Conservation (phyloP, 2,888 invertebrate species). For the Chelonus formosanus region DNA sequence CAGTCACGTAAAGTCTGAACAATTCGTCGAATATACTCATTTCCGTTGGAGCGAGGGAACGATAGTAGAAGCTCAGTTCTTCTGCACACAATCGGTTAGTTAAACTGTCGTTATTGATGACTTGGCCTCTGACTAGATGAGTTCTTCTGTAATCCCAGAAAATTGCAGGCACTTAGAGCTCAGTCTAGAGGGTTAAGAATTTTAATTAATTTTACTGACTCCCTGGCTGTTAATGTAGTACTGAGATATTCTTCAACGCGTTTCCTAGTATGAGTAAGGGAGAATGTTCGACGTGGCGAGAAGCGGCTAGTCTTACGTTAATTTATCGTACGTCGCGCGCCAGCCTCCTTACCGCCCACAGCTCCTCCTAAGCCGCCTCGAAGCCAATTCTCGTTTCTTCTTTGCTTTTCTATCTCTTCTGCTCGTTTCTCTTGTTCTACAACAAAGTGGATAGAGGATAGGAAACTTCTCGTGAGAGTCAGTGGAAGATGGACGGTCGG, state of each 20-base stretch:
- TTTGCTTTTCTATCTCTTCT: slow-evolving; percentile 17
- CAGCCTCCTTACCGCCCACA: slow-evolving; percentile 27
- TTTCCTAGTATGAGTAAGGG: slow-evolving; percentile 11
- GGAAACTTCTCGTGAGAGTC: slow-evolving; percentile 20
- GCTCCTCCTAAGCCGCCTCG: slow-evolving; percentile 25
- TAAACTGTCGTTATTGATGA: slow-evolving; percentile 28
- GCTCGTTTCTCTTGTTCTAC: slow-evolving; percentile 3
- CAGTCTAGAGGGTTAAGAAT: slow-evolving; percentile 22
- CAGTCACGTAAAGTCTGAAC: slow-evolving; percentile 29
- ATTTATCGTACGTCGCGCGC: slow-evolving; percentile 37
- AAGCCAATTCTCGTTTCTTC: slow-evolving; percentile 30
- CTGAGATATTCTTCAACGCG: slow-evolving; percentile 8
- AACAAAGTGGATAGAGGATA: slow-evolving; percentile 24
- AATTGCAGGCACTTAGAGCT: slow-evolving; percentile 19
- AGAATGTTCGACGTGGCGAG: slow-evolving; percentile 27
- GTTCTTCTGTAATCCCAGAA: slow-evolving; percentile 14
- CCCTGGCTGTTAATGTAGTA: slow-evolving; percentile 24
- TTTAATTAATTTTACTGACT: slow-evolving; percentile 34
- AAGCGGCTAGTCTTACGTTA: slow-evolving; percentile 42
- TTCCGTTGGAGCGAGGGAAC: slow-evolving; percentile 15
- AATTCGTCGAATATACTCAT: slow-evolving; percentile 29
- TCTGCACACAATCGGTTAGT: slow-evolving; percentile 11
- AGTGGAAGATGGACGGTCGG: slow-evolving; percentile 32
- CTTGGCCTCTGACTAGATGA: background rate
- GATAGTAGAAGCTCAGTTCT: background rate